These are phyloP conservation scores for Nemotelus pantherinus DNA, from an alignment of 2,888 invertebrate genomes.

Conservation along the genomic window DNA sequence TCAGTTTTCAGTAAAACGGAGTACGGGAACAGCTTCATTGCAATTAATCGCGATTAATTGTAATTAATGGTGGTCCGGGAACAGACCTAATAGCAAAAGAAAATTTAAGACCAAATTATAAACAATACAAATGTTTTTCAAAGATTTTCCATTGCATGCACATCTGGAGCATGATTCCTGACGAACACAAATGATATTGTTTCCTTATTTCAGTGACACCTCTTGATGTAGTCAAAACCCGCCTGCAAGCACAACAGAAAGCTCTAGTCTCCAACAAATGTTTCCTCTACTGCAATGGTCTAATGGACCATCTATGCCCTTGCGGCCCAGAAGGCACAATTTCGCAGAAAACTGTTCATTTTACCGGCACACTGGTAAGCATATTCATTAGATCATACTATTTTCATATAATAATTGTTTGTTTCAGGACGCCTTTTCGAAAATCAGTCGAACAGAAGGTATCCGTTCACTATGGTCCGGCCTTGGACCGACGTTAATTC, in stretches of 20 bases:
- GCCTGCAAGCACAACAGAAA: slow-evolving; percentile 94
- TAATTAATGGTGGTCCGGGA: no score
- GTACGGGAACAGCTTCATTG: no score
- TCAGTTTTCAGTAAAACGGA: no score
- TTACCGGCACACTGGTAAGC: slow-evolving; percentile 79
- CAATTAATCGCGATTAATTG: no score
- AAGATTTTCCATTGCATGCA: no score
- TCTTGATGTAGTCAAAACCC: slow-evolving; percentile 98
- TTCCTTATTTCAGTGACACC: slow-evolving; percentile 82
- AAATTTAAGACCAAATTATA: no score
- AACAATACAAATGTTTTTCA: no score
- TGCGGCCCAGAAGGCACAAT: slow-evolving; percentile 69
- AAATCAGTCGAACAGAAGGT: slow-evolving; percentile 91
- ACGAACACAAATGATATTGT: no score
- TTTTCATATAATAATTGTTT: neutral
- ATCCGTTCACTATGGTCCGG: slow-evolving; percentile 95
- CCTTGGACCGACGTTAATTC: slow-evolving; percentile 91
- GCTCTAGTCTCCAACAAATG: slow-evolving; percentile 84
- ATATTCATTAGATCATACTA: neutral
- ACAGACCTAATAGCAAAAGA: no score
- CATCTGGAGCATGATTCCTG: no score
- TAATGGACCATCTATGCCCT: slow-evolving; percentile 97
- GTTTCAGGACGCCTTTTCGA: slow-evolving; percentile 90
- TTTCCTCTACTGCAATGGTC: slow-evolving; percentile 95
- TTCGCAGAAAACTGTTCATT: slow-evolving; percentile 70